phyloP scores from a whole-genome alignment of 2,888 invertebrate species.

The Drosophila greeni region DNA sequence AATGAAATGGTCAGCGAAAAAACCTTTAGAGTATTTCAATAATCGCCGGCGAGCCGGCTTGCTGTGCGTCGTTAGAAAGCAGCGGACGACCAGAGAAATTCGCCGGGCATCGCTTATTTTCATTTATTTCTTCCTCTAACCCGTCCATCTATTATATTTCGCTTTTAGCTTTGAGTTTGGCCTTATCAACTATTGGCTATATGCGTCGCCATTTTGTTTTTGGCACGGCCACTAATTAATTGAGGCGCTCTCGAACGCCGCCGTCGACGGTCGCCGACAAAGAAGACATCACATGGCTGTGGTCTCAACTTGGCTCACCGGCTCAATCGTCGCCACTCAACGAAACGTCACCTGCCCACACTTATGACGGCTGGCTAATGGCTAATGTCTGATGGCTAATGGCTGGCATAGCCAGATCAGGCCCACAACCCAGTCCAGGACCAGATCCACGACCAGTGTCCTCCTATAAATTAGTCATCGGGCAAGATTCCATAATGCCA shows the following conservation, averaged over 20 bases:
- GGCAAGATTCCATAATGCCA: constrained; percentile 34
- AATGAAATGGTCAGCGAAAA: constrained; percentile 48
- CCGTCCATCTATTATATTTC: constrained; percentile 25
- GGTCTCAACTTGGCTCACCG: constrained; percentile 3
- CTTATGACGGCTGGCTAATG: constrained; percentile 37
- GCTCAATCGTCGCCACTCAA: constrained; percentile 10
- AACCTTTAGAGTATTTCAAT: constrained; percentile 69
- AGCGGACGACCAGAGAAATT: constrained; percentile 58
- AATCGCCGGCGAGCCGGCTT: constrained; percentile 45
- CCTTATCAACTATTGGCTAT: constrained; percentile 46
- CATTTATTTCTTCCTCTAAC: constrained; percentile 31
- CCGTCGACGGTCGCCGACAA: constrained; percentile 36
- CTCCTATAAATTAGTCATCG: constrained; percentile 31
- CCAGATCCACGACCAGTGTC: constrained; percentile 8
- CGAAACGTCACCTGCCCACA: constrained; percentile 46
- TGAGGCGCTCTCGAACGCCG: constrained; percentile 39
- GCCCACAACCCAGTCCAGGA: constrained; percentile 1
- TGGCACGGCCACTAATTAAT: constrained; percentile 61
- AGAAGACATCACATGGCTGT: constrained; percentile 49
- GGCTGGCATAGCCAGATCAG: constrained; percentile 32
- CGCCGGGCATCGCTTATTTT: constrained; percentile 32
- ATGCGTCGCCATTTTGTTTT: constrained; percentile 47
- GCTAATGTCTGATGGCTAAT: constrained; percentile 16
- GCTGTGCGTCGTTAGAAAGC: constrained; percentile 67
- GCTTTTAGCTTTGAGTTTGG: constrained; percentile 12